These are phyloP conservation scores for Galagoides demidoff DNA, from an alignment of 2,797 vertebrate genomes.

Conservation along the genomic window DNA sequence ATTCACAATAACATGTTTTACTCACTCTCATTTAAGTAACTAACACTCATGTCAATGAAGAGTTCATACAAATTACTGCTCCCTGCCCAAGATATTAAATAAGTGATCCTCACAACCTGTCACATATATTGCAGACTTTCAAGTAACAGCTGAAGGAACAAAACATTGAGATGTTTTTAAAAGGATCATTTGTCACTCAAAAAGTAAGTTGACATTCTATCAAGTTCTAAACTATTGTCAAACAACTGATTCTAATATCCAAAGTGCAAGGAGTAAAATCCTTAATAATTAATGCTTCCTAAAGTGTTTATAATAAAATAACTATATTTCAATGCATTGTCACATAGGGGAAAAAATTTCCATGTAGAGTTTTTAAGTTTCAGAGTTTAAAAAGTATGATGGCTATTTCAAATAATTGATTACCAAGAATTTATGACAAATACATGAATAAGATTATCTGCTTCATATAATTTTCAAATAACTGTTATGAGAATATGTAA, in stretches of 20 bases:
- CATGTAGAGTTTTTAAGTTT: not conserved
- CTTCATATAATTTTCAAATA: constrained; percentile 35
- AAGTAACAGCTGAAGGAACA: not conserved
- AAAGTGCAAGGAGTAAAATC: constrained; percentile 29
- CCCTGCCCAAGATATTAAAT: not conserved
- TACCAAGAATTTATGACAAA: constrained; percentile 10
- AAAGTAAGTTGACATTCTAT: not conserved
- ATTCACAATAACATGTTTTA: not conserved
- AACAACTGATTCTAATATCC: not conserved
- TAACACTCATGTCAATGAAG: not conserved
- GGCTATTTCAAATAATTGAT: not conserved
- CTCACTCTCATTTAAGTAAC: not conserved
- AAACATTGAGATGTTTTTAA: not conserved
- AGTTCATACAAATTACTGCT: not conserved
- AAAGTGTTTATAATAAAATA: not conserved
- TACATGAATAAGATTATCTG: not conserved
- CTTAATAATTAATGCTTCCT: not conserved
- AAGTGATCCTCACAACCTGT: not conserved
- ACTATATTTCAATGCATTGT: not conserved
- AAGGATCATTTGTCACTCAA: constrained; percentile 1
- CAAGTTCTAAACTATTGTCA: constrained; percentile 14
- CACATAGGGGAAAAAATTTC: not conserved
- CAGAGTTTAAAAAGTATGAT: not conserved
- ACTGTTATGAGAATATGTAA: not conserved
- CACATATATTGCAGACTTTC: not conserved